These are phyloP conservation scores for Tenthredo notha DNA, from an alignment of 2,888 invertebrate species.

Conservation along the genomic window DNA sequence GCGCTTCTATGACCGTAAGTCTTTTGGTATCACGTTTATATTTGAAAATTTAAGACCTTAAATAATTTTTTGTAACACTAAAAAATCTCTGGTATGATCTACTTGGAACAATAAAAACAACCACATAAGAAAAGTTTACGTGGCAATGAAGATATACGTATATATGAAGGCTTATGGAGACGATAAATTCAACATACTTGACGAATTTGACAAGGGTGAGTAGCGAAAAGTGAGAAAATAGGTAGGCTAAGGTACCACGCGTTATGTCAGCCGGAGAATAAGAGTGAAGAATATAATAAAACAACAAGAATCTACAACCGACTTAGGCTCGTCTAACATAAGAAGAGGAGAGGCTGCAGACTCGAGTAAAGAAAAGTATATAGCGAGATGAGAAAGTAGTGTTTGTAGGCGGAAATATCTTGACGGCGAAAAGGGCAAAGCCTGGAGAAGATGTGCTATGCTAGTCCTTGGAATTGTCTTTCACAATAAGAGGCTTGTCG, in stretches of 20 bases:
- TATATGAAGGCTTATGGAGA: conserved; percentile 1
- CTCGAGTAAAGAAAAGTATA: conserved; percentile 8
- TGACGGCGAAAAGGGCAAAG: conserved; percentile 55
- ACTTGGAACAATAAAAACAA: not conserved
- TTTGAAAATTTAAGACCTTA: not conserved
- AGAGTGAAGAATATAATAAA: conserved; percentile 22
- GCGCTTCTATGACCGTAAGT: not conserved
- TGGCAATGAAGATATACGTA: not conserved
- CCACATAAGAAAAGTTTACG: not conserved
- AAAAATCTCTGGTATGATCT: conserved; percentile 5
- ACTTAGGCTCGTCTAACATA: conserved; percentile 18
- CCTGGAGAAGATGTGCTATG: conserved; percentile 42
- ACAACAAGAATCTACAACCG: conserved; percentile 53
- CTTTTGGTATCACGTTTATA: not conserved
- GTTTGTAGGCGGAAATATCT: conserved; percentile 47
- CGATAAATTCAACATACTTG: conserved; percentile 41
- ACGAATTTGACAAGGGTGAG: conserved; percentile 40
- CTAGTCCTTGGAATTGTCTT: conserved; percentile 72
- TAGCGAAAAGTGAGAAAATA: conserved; percentile 29
- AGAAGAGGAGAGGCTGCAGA: not conserved
- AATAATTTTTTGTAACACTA: not conserved
- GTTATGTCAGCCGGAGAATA: conserved; percentile 8
- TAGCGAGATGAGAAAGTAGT: conserved; percentile 55
- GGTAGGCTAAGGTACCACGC: not conserved
- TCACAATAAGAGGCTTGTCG: conserved; percentile 74